Evolutionary conservation across 2,113 vertebrate genomes (phyloP).

Genomic region (Hippolais icterina): DNA sequence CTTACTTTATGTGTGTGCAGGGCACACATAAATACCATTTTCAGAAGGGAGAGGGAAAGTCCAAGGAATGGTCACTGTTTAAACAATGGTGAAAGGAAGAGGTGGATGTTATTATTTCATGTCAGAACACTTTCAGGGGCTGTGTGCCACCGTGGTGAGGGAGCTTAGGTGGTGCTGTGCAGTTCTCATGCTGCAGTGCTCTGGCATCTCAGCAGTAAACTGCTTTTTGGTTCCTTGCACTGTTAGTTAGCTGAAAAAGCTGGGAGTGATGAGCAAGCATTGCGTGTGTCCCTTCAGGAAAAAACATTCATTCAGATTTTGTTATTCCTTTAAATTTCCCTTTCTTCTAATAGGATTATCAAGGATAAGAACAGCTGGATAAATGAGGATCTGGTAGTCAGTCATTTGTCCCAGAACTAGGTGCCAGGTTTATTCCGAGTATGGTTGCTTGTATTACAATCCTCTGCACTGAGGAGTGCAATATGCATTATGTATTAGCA

Average conservation of each 20-base stretch:
- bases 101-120: neutral
- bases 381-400: neutral
- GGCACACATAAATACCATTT: neutral
- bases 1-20: neutral
- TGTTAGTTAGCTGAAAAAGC: constrained; percentile 4
- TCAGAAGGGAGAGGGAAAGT: neutral
- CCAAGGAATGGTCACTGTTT: neutral
- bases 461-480: neutral
- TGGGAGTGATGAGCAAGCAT: constrained; percentile 32
- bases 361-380: neutral
- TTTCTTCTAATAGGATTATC: neutral
- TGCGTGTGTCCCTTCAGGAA: neutral
- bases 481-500: neutral
- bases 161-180: neutral
- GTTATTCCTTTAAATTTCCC: constrained; percentile 1
- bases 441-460: neutral
- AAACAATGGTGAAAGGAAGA: neutral
- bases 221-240: constrained; percentile 36
- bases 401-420: neutral
- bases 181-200: constrained; percentile 16
- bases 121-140: neutral
- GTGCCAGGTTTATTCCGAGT: neutral
- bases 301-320: neutral
- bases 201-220: constrained; percentile 7
- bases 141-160: accelerated